Conservation (phyloP, 2,888 invertebrate genomes). For the Lycaena phlaeas region DNA sequence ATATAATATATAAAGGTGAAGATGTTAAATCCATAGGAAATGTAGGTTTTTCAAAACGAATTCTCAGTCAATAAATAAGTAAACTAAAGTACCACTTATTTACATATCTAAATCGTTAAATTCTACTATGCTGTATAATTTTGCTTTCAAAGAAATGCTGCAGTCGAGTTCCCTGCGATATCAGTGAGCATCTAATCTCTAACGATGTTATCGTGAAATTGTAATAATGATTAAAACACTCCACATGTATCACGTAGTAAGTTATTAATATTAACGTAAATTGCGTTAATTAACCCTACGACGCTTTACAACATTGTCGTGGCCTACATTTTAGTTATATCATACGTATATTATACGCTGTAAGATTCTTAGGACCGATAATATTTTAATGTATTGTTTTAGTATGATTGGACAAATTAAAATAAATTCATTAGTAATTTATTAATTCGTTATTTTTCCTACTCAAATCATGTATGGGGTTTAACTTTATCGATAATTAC, state of each 20-base stretch:
- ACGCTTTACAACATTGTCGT: background rate
- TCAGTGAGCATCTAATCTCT: background rate
- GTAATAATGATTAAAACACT: background rate
- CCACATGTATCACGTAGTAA: background rate
- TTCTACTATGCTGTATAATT: too few relatives aligned
- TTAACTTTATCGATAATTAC: too few relatives aligned
- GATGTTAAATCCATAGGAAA: too few relatives aligned
- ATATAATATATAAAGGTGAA: too few relatives aligned
- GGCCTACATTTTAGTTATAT: slow-evolving; percentile 1
- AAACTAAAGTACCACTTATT: background rate
- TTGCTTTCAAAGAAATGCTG: background rate
- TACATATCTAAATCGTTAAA: background rate
- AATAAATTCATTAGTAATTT: too few relatives aligned
- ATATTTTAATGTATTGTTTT: too few relatives aligned
- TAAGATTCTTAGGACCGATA: too few relatives aligned
- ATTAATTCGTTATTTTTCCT: too few relatives aligned
- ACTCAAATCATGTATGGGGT: too few relatives aligned
- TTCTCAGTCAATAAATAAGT: background rate
- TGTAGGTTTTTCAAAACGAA: background rate
- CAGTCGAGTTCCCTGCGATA: background rate
- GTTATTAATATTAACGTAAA: background rate
- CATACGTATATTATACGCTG: too few relatives aligned
- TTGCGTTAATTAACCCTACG: slow-evolving; percentile 4
- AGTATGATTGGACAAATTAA: too few relatives aligned
- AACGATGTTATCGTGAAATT: background rate